Percentiles rank a stretch among this genome's conserved stretches.
Evolutionary conservation across 2,888 invertebrate species (phyloP).

Genomic region (Heliconius charithonia): DNA sequence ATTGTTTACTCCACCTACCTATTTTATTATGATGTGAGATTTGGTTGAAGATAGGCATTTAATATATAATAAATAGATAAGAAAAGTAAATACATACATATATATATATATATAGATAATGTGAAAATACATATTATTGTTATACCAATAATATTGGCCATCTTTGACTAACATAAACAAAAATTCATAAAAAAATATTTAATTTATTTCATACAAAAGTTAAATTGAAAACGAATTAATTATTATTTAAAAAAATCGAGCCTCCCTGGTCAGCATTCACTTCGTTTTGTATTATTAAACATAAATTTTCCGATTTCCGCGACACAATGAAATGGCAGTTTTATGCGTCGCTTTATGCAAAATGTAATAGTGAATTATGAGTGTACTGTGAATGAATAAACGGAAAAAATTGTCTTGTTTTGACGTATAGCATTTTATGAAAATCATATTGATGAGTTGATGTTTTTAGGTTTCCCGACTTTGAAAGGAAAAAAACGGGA

Average conservation of each 20-base stretch:
- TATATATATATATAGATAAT: too few species aligned
- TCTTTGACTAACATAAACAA: too few species aligned
- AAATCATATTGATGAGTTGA: background rate
- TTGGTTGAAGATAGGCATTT: too few species aligned
- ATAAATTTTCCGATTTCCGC: conserved; percentile 1
- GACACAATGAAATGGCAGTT: background rate
- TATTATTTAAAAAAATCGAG: background rate
- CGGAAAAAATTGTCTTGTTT: background rate
- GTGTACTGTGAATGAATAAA: background rate
- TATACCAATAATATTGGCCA: too few species aligned
- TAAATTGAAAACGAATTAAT: background rate
- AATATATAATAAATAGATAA: too few species aligned
- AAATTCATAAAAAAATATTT: background rate
- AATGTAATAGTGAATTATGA: background rate
- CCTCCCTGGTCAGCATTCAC: background rate
- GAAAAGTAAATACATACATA: too few species aligned
- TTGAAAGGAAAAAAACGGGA: too few species aligned
- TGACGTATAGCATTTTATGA: background rate
- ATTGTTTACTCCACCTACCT: too few species aligned
- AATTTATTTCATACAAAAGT: background rate
- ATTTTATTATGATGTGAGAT: too few species aligned
- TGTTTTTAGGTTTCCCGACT: background rate
- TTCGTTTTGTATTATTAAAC: background rate
- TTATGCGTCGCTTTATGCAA: background rate
- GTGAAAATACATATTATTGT: too few species aligned